Percentiles rank a stretch among this genome's conserved stretches.
phyloP scores from a whole-genome alignment of 2,113 vertebrate species.

The Cinclus mexicanus region DNA sequence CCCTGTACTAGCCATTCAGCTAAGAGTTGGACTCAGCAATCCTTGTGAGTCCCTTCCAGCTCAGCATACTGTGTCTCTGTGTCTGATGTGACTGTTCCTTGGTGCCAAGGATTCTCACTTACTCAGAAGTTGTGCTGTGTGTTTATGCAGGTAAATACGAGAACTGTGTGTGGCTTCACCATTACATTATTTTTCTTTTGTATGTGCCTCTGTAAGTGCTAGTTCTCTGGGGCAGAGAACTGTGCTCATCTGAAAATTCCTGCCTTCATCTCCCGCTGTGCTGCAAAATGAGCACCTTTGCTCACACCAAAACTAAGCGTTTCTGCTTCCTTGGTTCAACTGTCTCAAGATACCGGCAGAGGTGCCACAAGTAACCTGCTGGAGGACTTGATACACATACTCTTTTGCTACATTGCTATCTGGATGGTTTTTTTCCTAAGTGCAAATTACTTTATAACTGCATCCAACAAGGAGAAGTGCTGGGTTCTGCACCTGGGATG shows the following conservation, averaged over 20 bases:
- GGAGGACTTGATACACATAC: neutral
- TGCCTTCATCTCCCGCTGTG: neutral
- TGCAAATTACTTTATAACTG: neutral
- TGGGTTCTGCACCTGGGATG: neutral
- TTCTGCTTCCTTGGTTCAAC: neutral
- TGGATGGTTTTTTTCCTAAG: neutral
- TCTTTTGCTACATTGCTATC: neutral
- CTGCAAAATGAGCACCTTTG: neutral
- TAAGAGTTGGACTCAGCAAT: accelerated
- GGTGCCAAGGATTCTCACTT: neutral
- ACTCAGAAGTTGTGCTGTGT: accelerated
- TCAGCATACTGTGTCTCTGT: neutral
- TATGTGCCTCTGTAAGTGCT: neutral
- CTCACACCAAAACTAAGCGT: neutral
- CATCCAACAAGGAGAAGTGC: neutral
- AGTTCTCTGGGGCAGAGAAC: neutral
- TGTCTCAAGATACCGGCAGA: neutral
- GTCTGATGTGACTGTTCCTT: neutral
- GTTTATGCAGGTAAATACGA: neutral
- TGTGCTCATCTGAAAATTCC: neutral
- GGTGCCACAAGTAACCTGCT: neutral
- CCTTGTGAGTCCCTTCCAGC: neutral
- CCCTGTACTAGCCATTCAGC: accelerated
- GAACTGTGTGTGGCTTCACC: neutral
- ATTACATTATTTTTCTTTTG: neutral